Conservation (phyloP, 2,797 vertebrate genomes). For the Pyrocephalus nanus region DNA sequence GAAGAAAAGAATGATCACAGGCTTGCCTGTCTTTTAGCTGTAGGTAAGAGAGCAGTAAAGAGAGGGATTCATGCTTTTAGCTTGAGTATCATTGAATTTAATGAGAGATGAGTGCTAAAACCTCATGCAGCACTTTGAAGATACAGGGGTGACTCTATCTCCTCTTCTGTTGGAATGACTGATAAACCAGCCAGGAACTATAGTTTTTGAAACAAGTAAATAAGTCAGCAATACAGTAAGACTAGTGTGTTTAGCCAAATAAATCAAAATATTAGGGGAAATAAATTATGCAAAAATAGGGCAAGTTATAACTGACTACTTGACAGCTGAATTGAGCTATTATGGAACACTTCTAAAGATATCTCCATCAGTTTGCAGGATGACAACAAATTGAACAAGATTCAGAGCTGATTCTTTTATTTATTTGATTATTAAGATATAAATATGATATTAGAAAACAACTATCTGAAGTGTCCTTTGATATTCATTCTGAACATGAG, state of each 20-base stretch:
- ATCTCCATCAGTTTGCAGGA: not conserved
- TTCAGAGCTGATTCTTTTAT: not conserved
- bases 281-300: not conserved
- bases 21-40: not conserved
- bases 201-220: conserved; percentile 1
- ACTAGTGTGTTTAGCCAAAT: not conserved
- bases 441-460: not conserved
- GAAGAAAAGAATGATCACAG: conserved; percentile 46
- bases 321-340: not conserved
- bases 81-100: conserved; percentile 32
- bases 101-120: conserved; percentile 30
- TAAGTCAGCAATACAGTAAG: not conserved
- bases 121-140: not conserved
- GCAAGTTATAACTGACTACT: not conserved
- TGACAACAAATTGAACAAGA: not conserved
- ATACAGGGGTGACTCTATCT: not conserved
- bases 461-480: not conserved
- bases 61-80: conserved; percentile 16
- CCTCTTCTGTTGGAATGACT: not conserved
- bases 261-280: not conserved
- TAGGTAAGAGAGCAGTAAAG: not conserved
- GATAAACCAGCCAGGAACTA: not conserved
- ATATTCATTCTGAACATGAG: not conserved
- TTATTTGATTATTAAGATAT: not conserved
- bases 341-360: not conserved